A percentile compares a stretch with the other conserved stretches of the same genome.
These are phyloP conservation scores for Mantis religiosa DNA, from an alignment of 2,888 invertebrate genomes.

Conservation along the genomic window DNA sequence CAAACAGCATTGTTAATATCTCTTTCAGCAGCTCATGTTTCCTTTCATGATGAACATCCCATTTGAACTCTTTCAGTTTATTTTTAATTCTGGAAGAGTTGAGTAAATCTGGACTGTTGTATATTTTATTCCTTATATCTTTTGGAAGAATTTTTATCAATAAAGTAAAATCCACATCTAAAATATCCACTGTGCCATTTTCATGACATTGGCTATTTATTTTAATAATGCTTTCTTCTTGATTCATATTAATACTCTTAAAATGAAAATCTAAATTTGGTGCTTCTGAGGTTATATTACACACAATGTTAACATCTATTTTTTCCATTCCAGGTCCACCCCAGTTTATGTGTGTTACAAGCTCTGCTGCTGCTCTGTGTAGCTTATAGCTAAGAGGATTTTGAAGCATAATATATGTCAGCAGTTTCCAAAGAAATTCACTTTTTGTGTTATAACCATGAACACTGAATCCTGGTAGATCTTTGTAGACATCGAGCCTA, in stretches of 20 bases:
- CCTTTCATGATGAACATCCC: neutral
- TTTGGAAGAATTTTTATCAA: neutral
- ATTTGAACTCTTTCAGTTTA: neutral
- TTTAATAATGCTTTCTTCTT: neutral
- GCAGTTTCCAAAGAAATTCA: neutral
- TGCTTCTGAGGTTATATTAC: neutral
- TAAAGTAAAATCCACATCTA: neutral
- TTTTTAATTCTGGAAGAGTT: neutral
- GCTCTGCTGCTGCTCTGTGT: neutral
- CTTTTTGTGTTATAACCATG: neutral
- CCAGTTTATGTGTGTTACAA: neutral
- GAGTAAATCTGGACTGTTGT: neutral
- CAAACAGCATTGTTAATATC: neutral
- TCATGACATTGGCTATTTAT: neutral
- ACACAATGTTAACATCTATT: neutral
- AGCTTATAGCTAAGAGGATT: neutral
- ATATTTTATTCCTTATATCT: neutral
- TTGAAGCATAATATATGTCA: neutral
- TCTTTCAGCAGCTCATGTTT: neutral
- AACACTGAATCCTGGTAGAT: neutral
- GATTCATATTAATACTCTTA: neutral
- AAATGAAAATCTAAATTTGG: neutral
- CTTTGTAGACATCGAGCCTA: neutral
- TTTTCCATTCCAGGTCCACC: neutral
- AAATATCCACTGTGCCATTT: neutral